These are phyloP conservation scores for Oncopeltus fasciatus DNA, from an alignment of 1,140 invertebrate species.

Conservation along the genomic window DNA sequence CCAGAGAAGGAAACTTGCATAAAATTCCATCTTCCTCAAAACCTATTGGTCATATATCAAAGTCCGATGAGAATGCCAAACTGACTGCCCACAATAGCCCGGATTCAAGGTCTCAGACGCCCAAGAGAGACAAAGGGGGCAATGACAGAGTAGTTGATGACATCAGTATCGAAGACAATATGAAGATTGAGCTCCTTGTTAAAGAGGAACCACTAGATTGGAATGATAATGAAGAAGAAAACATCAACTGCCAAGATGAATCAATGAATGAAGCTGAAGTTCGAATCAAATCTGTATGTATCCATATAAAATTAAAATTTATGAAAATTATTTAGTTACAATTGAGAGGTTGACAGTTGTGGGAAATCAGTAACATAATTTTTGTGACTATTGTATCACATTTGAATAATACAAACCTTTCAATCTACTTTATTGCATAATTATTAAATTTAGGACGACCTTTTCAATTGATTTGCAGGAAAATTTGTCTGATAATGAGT, in stretches of 20 bases:
- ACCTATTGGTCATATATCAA: neutral
- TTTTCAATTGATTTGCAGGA: conserved; percentile 26
- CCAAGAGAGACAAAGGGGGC: neutral
- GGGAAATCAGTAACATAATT: neutral
- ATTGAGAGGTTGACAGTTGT: neutral
- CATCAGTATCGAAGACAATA: conserved; percentile 21
- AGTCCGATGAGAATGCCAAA: neutral
- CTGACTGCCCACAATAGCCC: neutral
- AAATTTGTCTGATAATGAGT: conserved; percentile 3
- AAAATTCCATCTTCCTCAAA: neutral
- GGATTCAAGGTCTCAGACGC: no score
- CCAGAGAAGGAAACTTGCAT: neutral
- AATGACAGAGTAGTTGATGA: neutral
- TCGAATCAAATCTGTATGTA: conserved; percentile 19
- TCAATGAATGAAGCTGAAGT: conserved; percentile 26
- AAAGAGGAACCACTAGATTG: conserved; percentile 54
- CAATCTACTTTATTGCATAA: no score
- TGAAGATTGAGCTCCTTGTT: conserved; percentile 36
- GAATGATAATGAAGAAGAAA: conserved; percentile 30
- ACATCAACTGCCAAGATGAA: neutral
- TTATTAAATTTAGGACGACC: no score
- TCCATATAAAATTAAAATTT: neutral
- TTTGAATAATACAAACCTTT: no score
- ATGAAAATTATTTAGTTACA: neutral
- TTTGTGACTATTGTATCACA: no score